phyloP scores from a whole-genome alignment of 2,113 vertebrate species.

The Ondatra zibethicus region DNA sequence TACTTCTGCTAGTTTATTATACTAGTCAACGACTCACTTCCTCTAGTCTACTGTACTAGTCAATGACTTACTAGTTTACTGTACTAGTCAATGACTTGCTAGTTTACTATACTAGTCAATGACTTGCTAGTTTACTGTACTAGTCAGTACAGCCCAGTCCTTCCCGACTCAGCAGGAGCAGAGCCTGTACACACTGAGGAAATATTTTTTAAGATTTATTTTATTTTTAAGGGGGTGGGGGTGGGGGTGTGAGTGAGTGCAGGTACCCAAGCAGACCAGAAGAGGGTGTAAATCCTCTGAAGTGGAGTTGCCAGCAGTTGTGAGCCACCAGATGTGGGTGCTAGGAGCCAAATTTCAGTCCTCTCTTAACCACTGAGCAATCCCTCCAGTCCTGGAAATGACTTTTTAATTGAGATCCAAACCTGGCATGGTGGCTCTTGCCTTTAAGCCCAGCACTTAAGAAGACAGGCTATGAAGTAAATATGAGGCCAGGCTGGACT shows the following conservation, averaged over 20 bases:
- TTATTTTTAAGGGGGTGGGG: background rate
- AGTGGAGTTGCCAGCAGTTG: background rate
- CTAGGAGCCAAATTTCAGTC: background rate
- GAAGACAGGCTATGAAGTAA: background rate
- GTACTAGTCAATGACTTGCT: background rate
- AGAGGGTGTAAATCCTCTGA: background rate
- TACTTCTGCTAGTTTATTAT: background rate
- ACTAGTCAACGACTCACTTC: background rate
- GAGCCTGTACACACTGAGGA: background rate
- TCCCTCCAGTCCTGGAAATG: background rate
- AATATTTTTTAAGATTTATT: background rate
- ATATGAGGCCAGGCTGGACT: background rate
- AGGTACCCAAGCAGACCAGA: too few species aligned
- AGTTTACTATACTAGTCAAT: background rate
- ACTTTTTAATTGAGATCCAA: background rate
- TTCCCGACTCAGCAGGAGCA: background rate
- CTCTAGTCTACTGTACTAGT: background rate
- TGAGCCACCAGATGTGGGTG: background rate
- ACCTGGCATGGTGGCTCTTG: background rate
- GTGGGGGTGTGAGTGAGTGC: background rate
- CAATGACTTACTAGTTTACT: too few species aligned
- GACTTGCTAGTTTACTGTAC: too few species aligned
- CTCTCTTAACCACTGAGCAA: background rate
- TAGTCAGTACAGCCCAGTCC: too few species aligned
- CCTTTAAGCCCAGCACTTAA: background rate